Conservation (phyloP, 2,113 vertebrate genomes). For the Sceloporus tristichus region DNA sequence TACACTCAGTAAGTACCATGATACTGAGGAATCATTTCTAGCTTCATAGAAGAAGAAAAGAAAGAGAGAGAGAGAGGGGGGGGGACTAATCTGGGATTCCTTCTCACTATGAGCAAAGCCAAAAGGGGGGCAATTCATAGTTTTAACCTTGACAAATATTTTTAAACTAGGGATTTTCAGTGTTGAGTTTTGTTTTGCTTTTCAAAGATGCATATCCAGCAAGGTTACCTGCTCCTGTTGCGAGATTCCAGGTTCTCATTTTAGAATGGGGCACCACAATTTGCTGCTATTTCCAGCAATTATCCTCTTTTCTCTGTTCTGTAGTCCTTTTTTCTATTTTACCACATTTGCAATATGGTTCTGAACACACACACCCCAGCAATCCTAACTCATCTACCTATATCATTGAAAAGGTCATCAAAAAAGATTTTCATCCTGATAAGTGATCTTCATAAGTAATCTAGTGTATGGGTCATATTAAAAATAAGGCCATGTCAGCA, state of each 20-base stretch:
- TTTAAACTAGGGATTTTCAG: neutral
- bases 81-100: conserved; percentile 1
- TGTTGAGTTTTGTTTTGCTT: neutral
- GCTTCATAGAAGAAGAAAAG: neutral
- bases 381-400: conserved; percentile 52
- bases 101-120: neutral
- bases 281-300: neutral
- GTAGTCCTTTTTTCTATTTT: neutral
- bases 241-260: conserved; percentile 20
- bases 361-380: conserved; percentile 4
- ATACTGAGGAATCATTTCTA: neutral
- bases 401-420: conserved; percentile 38
- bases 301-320: conserved; percentile 39
- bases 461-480: no score
- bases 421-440: no score
- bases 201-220: accelerated
- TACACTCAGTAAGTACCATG: neutral
- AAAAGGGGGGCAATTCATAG: neutral
- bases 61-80: neutral
- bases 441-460: no score
- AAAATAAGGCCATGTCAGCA: neutral
- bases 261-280: conserved; percentile 16
- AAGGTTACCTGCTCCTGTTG: neutral
- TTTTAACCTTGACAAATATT: conserved; percentile 8
- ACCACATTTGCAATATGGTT: neutral